These are phyloP conservation scores for Galeopsomyia nigrocyanea DNA, from an alignment of 2,888 invertebrate species.

Conservation along the genomic window DNA sequence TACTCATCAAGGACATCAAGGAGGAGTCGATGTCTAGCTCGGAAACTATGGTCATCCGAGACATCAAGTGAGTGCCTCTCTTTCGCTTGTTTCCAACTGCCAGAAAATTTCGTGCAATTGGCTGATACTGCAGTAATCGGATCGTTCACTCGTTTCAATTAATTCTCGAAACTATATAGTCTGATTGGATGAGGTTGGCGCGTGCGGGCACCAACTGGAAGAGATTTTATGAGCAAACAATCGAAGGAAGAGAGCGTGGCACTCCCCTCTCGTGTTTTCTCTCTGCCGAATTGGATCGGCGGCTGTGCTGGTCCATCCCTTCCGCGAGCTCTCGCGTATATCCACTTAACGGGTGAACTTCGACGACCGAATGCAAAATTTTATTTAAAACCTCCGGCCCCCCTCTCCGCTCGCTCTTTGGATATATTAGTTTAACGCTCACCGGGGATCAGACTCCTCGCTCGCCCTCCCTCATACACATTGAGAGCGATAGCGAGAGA, in stretches of 20 bases:
- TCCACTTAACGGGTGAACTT: conserved; percentile 54
- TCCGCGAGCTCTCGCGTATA: conserved; percentile 48
- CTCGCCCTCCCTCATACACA: background rate
- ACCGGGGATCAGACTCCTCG: background rate
- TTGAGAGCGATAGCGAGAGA: background rate
- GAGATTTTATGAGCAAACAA: conserved; percentile 59
- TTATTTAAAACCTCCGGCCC: conserved; percentile 42
- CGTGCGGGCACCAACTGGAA: conserved; percentile 56
- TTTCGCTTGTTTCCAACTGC: no score
- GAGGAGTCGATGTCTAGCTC: conserved; percentile 60
- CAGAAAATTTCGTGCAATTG: background rate
- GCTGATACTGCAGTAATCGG: conserved; percentile 17
- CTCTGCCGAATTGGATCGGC: conserved; percentile 25
- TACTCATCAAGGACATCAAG: conserved; percentile 59
- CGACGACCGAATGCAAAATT: conserved; percentile 49
- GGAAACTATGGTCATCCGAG: conserved; percentile 43
- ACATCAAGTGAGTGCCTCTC: conserved; percentile 43
- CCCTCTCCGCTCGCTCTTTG: background rate
- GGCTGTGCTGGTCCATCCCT: conserved; percentile 22
- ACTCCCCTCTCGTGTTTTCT: conserved; percentile 12
- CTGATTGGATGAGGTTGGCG: conserved; percentile 56
- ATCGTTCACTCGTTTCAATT: conserved; percentile 41
- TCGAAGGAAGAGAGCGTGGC: conserved; percentile 3
- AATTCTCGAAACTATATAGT: conserved; percentile 45
- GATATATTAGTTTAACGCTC: conserved; percentile 41